A percentile compares a stretch with the other conserved stretches of the same genome.
These are phyloP conservation scores for Rhinolophus sinicus DNA, from an alignment of 2,113 vertebrate genomes.

Conservation along the genomic window DNA sequence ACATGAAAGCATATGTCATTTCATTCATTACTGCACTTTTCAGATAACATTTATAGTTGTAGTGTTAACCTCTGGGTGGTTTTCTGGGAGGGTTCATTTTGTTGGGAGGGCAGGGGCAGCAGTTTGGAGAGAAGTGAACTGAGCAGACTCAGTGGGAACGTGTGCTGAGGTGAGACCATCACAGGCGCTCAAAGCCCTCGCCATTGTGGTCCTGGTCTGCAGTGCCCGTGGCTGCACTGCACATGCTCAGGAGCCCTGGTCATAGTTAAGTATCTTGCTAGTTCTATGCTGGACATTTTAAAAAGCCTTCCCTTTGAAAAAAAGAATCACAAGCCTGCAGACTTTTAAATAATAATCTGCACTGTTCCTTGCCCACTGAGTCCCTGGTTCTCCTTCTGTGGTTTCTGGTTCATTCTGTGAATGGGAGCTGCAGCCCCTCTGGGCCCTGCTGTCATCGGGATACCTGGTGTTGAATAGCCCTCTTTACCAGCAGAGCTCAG, in stretches of 20 bases:
- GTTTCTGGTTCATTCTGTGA: neutral
- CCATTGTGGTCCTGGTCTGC: neutral
- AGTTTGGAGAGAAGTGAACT: neutral
- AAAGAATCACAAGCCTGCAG: neutral
- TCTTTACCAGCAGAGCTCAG: neutral
- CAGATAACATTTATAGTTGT: slow-evolving; percentile 48
- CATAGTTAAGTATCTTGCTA: no score
- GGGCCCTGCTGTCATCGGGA: neutral
- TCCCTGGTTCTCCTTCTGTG: neutral
- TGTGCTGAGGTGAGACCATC: no score
- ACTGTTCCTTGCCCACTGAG: neutral
- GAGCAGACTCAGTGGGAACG: fast-evolving
- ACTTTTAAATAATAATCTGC: neutral
- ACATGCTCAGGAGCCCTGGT: neutral
- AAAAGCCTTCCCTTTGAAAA: neutral
- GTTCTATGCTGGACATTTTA: neutral
- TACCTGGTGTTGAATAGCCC: neutral
- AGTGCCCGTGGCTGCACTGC: fast-evolving
- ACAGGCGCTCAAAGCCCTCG: fast-evolving
- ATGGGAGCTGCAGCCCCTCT: neutral
- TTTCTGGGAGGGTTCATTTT: neutral
- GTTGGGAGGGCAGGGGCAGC: neutral
- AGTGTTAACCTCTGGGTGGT: slow-evolving; percentile 56
- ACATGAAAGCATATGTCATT: slow-evolving; percentile 65
- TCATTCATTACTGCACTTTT: slow-evolving; percentile 75